phyloP scores from a whole-genome alignment of 2,113 vertebrate species.

The Abramis brama region DNA sequence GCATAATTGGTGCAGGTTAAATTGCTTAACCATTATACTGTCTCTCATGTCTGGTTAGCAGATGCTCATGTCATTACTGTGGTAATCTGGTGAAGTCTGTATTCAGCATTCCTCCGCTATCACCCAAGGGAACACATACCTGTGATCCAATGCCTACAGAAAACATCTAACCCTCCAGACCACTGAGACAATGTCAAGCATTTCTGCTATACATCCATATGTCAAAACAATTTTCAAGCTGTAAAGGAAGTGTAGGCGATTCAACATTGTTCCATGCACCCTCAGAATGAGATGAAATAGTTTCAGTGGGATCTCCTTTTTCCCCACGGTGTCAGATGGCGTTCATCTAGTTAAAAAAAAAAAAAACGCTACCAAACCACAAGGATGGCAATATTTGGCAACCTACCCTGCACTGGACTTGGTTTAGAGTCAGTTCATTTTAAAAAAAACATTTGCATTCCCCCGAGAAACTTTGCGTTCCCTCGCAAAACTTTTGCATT shows the following conservation, averaged over 20 bases:
- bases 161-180: neutral
- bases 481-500: no score
- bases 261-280: neutral
- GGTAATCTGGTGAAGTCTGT: slow-evolving; percentile 23
- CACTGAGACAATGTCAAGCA: neutral
- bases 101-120: slow-evolving; percentile 18
- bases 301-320: neutral
- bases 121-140: neutral
- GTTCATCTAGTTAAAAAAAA: no score
- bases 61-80: neutral
- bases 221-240: neutral
- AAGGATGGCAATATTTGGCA: no score
- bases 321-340: no score
- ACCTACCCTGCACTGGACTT: no score
- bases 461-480: no score
- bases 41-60: slow-evolving; percentile 1
- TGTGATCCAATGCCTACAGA: neutral
- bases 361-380: no score
- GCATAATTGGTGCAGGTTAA: neutral
- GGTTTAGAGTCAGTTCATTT: no score
- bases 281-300: neutral
- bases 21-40: neutral
- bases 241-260: neutral
- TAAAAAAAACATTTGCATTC: no score
- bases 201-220: neutral